Conservation (phyloP, 2,888 invertebrate species). For the Trissolcus brochymenae region DNA sequence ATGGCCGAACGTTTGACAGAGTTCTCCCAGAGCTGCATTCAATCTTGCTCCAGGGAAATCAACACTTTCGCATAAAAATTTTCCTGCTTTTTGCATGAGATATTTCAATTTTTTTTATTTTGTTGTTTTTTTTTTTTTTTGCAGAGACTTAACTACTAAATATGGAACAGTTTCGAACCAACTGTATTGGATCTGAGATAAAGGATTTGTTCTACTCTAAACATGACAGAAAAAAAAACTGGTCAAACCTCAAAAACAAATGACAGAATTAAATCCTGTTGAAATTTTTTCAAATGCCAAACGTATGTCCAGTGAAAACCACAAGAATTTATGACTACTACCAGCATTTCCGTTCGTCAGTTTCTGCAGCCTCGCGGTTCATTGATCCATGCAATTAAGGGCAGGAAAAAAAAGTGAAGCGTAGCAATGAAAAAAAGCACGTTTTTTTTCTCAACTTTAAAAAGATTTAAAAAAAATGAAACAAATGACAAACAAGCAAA, state of each 20-base stretch:
- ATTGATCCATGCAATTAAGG: constrained; percentile 48
- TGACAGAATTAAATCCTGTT: too few relatives aligned
- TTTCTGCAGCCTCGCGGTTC: constrained; percentile 32
- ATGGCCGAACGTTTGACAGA: constrained; percentile 28
- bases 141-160: too few relatives aligned
- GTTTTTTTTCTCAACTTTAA: constrained; percentile 3
- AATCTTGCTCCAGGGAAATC: constrained; percentile 32
- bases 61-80: constrained; percentile 49
- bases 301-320: neutral
- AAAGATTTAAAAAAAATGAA: neutral
- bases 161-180: too few relatives aligned
- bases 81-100: constrained; percentile 30
- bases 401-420: constrained; percentile 14
- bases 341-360: constrained; percentile 20
- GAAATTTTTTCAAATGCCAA: too few relatives aligned
- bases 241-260: too few relatives aligned
- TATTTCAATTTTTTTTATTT: too few relatives aligned
- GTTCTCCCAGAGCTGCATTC: constrained; percentile 11
- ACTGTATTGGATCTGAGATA: too few relatives aligned
- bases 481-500: too few relatives aligned
- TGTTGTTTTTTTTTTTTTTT: too few relatives aligned
- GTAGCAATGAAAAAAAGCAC: constrained; percentile 10
- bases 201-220: too few relatives aligned
- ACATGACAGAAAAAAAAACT: too few relatives aligned
- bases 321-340: constrained; percentile 34